Conservation (phyloP, 2,797 vertebrate genomes). For the Petrocephalus schoutedeni region DNA sequence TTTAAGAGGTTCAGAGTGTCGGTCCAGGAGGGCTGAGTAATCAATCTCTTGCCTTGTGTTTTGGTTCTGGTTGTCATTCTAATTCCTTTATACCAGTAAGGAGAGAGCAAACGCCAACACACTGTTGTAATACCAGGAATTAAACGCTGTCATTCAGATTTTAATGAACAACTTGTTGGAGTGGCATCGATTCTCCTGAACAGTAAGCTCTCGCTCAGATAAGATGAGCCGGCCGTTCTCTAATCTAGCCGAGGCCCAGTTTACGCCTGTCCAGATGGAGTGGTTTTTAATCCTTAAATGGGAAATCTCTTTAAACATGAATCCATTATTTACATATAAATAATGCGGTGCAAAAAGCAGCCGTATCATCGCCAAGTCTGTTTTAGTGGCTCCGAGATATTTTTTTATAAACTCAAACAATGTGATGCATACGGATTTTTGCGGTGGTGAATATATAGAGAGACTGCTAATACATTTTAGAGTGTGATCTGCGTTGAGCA, state of each 20-base stretch:
- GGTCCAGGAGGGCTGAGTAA: slow-evolving; percentile 16
- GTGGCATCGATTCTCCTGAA: slow-evolving; percentile 58
- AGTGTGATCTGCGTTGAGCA: slow-evolving; percentile 42
- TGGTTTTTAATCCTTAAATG: slow-evolving; percentile 49
- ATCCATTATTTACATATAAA: slow-evolving; percentile 66
- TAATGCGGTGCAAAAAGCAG: slow-evolving; percentile 55
- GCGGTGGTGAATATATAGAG: slow-evolving; percentile 50
- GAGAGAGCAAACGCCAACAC: slow-evolving; percentile 28
- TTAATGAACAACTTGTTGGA: slow-evolving; percentile 69
- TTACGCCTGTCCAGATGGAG: slow-evolving; percentile 68
- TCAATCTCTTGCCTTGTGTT: slow-evolving; percentile 30
- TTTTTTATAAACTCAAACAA: background rate
- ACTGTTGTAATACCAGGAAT: slow-evolving; percentile 54
- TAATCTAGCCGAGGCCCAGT: slow-evolving; percentile 67
- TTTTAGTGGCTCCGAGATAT: slow-evolving; percentile 58
- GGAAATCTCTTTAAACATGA: slow-evolving; percentile 64
- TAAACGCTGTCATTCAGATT: slow-evolving; percentile 60
- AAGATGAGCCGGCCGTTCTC: slow-evolving; percentile 61
- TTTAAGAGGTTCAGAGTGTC: slow-evolving; percentile 14
- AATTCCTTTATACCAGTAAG: slow-evolving; percentile 39
- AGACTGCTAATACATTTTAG: slow-evolving; percentile 41
- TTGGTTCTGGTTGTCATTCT: slow-evolving; percentile 35
- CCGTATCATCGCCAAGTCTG: slow-evolving; percentile 54
- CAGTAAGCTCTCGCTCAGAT: slow-evolving; percentile 63
- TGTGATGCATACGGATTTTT: background rate